These are phyloP conservation scores for Eupithecia dodoneata DNA, from an alignment of 2,888 invertebrate genomes.

Conservation along the genomic window DNA sequence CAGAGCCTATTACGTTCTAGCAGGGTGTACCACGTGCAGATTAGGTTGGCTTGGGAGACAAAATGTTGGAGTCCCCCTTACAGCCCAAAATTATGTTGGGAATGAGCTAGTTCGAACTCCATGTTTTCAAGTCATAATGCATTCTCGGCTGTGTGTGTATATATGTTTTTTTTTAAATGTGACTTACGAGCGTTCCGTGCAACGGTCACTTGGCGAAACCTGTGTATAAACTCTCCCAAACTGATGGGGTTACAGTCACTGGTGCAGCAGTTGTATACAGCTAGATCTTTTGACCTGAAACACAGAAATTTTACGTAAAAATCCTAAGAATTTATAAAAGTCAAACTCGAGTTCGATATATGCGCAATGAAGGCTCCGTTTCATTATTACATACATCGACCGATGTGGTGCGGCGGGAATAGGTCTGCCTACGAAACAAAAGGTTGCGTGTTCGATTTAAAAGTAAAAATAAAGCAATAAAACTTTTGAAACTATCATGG, in stretches of 20 bases:
- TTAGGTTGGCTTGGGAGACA: no score
- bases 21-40: no score
- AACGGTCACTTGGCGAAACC: conserved; percentile 10
- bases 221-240: background rate
- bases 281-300: conserved; percentile 26
- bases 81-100: no score
- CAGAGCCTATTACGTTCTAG: no score
- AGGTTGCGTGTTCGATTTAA: no score
- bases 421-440: no score
- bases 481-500: no score
- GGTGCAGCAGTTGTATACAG: conserved; percentile 31
- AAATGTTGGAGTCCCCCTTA: no score
- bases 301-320: background rate
- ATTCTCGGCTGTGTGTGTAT: background rate
- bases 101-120: background rate
- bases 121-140: background rate
- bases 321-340: background rate
- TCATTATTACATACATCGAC: no score
- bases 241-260: conserved; percentile 23
- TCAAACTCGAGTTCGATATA: background rate
- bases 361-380: background rate
- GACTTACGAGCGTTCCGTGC: conserved; percentile 24
- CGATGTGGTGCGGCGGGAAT: no score
- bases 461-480: no score
- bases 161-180: no score